Conservation (phyloP, 2,888 invertebrate species). For the Unio pictorum region DNA sequence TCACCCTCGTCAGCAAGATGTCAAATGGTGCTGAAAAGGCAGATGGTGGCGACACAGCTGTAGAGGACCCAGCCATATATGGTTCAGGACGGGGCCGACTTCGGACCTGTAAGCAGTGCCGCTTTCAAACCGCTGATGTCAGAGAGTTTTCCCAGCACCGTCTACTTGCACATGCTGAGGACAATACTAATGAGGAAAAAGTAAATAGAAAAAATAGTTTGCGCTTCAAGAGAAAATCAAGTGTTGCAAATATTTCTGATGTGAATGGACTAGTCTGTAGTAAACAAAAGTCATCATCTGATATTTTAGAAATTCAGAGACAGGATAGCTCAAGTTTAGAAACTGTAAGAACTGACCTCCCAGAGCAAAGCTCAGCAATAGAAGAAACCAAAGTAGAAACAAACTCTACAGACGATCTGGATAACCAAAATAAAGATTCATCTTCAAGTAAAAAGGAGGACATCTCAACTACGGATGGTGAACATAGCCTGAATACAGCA, state of each 20-base stretch:
- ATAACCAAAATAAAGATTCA: background rate
- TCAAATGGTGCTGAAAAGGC: constrained; percentile 30
- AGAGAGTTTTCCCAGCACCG: constrained; percentile 60
- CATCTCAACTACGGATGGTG: background rate
- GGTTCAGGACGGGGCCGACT: constrained; percentile 41
- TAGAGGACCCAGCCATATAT: constrained; percentile 10
- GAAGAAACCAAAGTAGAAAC: background rate
- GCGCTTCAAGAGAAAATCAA: constrained; percentile 15
- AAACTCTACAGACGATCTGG: background rate
- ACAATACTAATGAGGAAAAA: constrained; percentile 26
- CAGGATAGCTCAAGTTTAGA: background rate
- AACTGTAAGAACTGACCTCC: background rate
- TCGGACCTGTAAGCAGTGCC: constrained; percentile 60
- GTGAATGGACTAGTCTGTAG: constrained; percentile 13
- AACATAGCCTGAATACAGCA: constrained; percentile 1
- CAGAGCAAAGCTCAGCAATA: background rate
- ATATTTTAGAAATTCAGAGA: constrained; percentile 3
- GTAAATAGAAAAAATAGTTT: constrained; percentile 19
- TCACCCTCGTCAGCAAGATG: constrained; percentile 15
- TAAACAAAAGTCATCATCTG: constrained; percentile 4
- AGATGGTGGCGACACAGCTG: constrained; percentile 27
- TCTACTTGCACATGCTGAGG: constrained; percentile 53
- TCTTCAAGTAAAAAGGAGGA: background rate
- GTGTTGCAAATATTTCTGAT: constrained; percentile 10
- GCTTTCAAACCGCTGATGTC: constrained; percentile 57